Evolutionary conservation across 1,140 invertebrate species (phyloP), one percentile per base, ranked within the genome.

Genomic region (Cyclina sinensis): DNA sequence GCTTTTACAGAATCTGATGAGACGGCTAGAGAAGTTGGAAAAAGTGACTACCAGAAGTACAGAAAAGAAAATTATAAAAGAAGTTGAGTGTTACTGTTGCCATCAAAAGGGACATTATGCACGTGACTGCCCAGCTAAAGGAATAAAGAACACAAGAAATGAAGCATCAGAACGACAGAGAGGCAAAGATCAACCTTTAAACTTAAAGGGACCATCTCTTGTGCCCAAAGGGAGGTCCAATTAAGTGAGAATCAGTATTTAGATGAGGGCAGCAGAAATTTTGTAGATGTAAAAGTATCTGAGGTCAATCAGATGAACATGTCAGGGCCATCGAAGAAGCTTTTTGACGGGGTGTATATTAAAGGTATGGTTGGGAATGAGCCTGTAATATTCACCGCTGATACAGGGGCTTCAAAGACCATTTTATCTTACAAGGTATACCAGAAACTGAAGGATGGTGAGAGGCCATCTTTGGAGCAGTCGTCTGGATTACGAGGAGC

Each of bases 371-470:
- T n/a, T n/a, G n/a, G n/a, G n/a, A n/a, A n/a, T n/a, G n/a, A n/a
- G n/a, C n/a, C n/a, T n/a, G n/a, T n/a, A n/a, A n/a, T n/a, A n/a
- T n/a, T n/a, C n/a, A n/a, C n/a, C n/a, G n/a, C n/a, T n/a, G n/a
- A n/a, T n/a, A n/a, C 76, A n/a, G 76, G 76, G 7, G 76, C 48
- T 14, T 79, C 76, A 27, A 51, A 16, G 46, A 24, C 43, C 46
- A 57, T 79, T 48, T 48, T 79, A 51, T 79, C 76, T 21, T n/a
- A 48, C 51, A 54, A 18, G 4, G 51, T 54, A 54, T 54, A 54
- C 21, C 30, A 79, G 46, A 2, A 48, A 7, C 16, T 79, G 30
- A 14, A 2, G 54, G 43, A 24, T 16, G 14, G 35, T 24, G 27
- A 24, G 11, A 21, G 43, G 24, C 4, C 21, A 7, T 7, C 16